Evolutionary conservation across 2,888 invertebrate species (phyloP), one percentile per base, ranked within the genome.

Genomic region (Chrysolina americana): DNA sequence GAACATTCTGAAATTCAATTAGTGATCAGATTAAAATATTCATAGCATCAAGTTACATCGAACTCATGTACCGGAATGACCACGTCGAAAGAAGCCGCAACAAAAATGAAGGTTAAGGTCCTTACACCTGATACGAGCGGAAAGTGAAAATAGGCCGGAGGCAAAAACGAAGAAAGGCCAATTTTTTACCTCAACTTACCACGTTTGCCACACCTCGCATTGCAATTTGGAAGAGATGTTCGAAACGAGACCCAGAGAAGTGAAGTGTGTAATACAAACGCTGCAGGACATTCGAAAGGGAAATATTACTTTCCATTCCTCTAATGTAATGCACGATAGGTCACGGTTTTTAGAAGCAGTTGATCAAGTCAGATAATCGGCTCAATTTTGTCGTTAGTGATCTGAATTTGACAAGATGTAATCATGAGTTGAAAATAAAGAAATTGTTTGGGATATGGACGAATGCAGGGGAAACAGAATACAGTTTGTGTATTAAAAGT

Each of bases 21-120:
- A 56, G 17, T 17, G 17, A 56, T 56, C 56, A 23, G 19, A 56
- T 56, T 56, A 56, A 11, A 56, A 23, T 56, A 56, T 19, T 17
- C n/a, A 6, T 28, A 28, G 28, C 17, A 10, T 50, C 50, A 6
- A 17, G 19, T 50, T 50, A 17, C 50, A 50, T 17, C 50, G 19
- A 36, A 28, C 36, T 6, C 23, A 36, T n/a, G 59, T n/a, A 59
- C 8, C 59, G 59, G 36, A 66, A 66, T 48, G 23, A 48, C 15
- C 50, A 28, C 15, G 23, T 64, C 36, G 10, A 13, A 36, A 36
- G 59, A 65, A 71, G 65, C 56, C 71, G 65, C 41, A 11, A 28
- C 48, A 59, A 73, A 69, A 15, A 50, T 44, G 56, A 73, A 73
- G 72, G 72, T 73, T 73, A 47, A 68, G 72, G 72, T 73, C 64